phyloP scores from a whole-genome alignment of 2,797 vertebrate genomes.

The Syngnathus acus region DNA sequence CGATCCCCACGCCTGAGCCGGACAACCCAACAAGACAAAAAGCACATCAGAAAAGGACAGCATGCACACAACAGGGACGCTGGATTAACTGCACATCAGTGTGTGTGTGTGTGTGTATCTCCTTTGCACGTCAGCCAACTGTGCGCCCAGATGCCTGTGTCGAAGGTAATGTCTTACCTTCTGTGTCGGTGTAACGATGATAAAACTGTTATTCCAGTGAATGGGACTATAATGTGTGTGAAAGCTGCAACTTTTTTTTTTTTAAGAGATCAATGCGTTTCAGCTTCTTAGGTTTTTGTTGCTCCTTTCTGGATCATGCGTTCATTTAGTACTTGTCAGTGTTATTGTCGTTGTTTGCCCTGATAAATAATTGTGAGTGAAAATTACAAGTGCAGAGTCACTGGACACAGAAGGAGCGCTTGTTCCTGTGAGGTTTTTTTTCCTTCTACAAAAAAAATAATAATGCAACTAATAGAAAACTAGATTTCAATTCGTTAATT shows the following conservation, averaged over 20 bases:
- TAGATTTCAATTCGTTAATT: too few relatives aligned
- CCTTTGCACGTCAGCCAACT: slow-evolving; percentile 18
- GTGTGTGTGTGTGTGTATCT: slow-evolving; percentile 15
- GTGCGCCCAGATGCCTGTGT: slow-evolving; percentile 61
- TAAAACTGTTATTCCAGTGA: background rate
- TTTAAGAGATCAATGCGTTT: background rate
- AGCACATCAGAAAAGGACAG: background rate
- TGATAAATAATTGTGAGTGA: too few relatives aligned
- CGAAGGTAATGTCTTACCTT: slow-evolving; percentile 50
- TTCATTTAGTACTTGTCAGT: too few relatives aligned
- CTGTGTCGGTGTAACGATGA: background rate
- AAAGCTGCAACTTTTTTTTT: background rate
- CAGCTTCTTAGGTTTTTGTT: background rate
- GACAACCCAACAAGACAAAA: background rate
- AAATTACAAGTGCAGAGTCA: too few relatives aligned
- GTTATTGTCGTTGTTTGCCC: too few relatives aligned
- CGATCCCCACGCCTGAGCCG: background rate
- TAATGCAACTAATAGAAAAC: too few relatives aligned
- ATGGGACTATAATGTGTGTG: background rate
- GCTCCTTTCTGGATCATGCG: background rate
- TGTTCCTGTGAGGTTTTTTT: too few relatives aligned
- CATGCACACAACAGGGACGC: slow-evolving; percentile 8
- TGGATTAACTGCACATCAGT: slow-evolving; percentile 42
- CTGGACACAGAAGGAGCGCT: too few relatives aligned
- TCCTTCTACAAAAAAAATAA: too few relatives aligned